Evolutionary conservation across 2,888 invertebrate genomes (phyloP), one percentile per base, ranked within the genome.

Genomic region (Drosophila prolongata): DNA sequence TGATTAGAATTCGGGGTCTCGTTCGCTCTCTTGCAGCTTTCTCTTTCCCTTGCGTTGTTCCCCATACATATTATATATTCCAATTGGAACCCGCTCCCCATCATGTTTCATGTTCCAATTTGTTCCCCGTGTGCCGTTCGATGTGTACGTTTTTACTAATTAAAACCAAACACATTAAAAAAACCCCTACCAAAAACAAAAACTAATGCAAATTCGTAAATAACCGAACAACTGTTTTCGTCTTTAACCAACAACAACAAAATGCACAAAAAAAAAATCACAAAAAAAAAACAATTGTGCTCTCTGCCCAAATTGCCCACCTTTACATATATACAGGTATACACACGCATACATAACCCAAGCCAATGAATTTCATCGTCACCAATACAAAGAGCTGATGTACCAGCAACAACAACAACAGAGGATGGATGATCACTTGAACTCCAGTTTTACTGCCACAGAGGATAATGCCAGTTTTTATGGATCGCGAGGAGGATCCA

Each of bases 291-390:
- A 58, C 50, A 66, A 55, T 67, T 78, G 81, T 87, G 82, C 88
- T 40, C 11, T 82, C 78, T 60, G 76, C 76, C 80, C 85, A 79
- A 30, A 59, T 30, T 57, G 56, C 58, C 59, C 59, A 57, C 40
- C 59, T 57, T 14, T 62, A 35, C 49, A 47, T 49, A 58, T 46
- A 61, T 64, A 59, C 58, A 92, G 92, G 91, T 92, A 92, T 90
- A 91, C 90, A 80, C 91, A 91, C 82, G 92, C 90, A 86, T 92
- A 91, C 84, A 91, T 91, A 87, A 90, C 90, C 89, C 91, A 91
- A 89, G 87, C 91, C 77, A 92, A 90, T 88, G 91, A 92, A 82
- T 90, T 90, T 77, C 92, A 91, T 89, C 90, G 91, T 60, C 91
- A 90, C 59, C 90, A 90, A 80, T 87, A 85, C 79, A 79, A 78